Base-by-base conservation (phyloP, 1,140 invertebrate genomes). In the Choristoneura fumiferana region DNA sequence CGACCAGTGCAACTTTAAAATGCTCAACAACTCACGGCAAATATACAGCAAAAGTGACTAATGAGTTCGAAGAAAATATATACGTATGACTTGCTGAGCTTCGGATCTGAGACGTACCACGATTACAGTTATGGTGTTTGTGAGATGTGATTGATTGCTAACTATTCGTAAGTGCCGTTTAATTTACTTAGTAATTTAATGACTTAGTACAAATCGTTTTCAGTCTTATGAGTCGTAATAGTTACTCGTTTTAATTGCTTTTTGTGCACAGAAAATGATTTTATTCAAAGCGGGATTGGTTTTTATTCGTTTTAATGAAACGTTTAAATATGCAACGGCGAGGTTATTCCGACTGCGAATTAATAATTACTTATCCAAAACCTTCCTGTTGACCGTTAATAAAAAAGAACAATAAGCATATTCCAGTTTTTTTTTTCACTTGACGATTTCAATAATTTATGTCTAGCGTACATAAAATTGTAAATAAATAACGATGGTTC, bases 91-190 rank as follows among this genome's bases (percentile, higher is more conserved):
- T 69, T 65, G 58, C 53, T 35, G 54, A 60, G 61, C 63, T 65
- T 61, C 54, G 58, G 63, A 65, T 61, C 60, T 54, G 22, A 18
- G 15, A 40, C 17, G 10, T 45, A 17, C 15, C 33, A 18, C 45
- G 35, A 38, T 74, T 77, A 71, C 54, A 49, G 52, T 58, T 54
- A 57, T 73, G 73, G 74, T 80, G 71, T 72, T 76, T 79, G 78
- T 81, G 82, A 63, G 71, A 85, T 80, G 81, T 86, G 81, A 86
- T 82, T 78, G 63, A 67, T 71, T 73, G 71, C 17, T 74, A 78
- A 70, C 70, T 65, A 73, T 81, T 82, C 83, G 83, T 86, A 80
- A 86, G 83, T 86, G 22, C 22, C 22, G 22, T 81, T 63, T 55
- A 2, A 52, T 35, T 14, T 43, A 18, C 22, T 29, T 29, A 29